Evolutionary conservation across 2,888 invertebrate genomes (phyloP), one percentile per base, ranked within the genome.

Genomic region (Acrobasis suavella): DNA sequence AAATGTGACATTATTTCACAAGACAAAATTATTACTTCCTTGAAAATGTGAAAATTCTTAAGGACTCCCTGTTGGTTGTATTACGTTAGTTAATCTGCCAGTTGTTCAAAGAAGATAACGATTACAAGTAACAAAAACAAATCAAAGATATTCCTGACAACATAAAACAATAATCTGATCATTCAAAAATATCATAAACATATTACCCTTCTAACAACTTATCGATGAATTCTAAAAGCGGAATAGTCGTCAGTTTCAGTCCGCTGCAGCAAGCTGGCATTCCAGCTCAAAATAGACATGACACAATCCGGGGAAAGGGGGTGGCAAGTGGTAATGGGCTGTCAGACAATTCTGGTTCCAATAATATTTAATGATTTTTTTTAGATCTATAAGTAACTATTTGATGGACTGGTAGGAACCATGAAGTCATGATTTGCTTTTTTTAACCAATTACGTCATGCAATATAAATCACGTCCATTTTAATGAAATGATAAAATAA

Each of bases 211-310:
- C 46, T n/a, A 46, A 46, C 32, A 52, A 54, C 9, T 55, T 38
- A 55, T 55, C 8, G 46, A 42, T 14, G 17, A 17, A 32, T 56
- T 38, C 54, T 54, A 38, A 56, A 56, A 56, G 42, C 42, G 46
- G 22, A 56, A 56, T 17, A 56, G 17, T 46, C 14, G n/a, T 14
- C 56, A 14, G 56, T 46, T 56, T 42, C 46, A 14, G 17, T 37
- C 50, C 55, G 60, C 60, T 60, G 56, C 61, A 62, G 58, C 49
- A 22, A 46, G 16, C 42, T 42, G 61, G 50, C 55, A 62, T 63
- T 63, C 65, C 64, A 42, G 51, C 60, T 62, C 46, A 54, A 65
- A 72, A 72, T 72, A 72, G 68, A 64, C 46, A 37, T 63, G 66
- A 64, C 65, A 66, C 64, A 61, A 55, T 60, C 51, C 59, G 54